Evolutionary conservation across 2,797 vertebrate species (phyloP), one percentile per base, ranked within the genome.

Genomic region (Okamejei kenojei): DNA sequence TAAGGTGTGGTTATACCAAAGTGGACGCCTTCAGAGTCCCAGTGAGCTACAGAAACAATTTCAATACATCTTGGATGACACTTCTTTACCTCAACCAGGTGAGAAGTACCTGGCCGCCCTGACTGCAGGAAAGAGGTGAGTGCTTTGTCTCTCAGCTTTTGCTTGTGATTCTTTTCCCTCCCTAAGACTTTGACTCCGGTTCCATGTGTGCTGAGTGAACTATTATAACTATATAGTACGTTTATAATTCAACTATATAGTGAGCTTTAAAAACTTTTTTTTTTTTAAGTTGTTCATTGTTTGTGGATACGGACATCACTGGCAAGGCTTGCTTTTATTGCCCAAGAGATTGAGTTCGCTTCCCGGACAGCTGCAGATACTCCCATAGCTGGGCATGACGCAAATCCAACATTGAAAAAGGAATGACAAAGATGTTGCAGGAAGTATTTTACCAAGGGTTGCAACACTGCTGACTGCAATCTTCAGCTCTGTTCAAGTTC

Each of bases 41-140:
- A 94, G 97, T 13, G 97, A 98, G 94, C 97, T 98, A 13, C 97
- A 99, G 95, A 96, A 96, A 78, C 98, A 98, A 93, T 96, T 99
- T 90, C 98, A 99, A 94, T 95, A 95, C 77, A 98, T 99, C 94
- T 95, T 98, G 1, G 97, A 97, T 0, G 97, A 98, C 94, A 91
- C 96, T 0, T 95, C 97, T 0, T 93, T 95, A 0, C 96, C 98
- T 5, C 95, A 93, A 11, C 95, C 96, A 11, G 97, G 97, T 19
- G 98, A 98, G 94, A 97, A 96, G 90, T 97, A 97, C 74, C 96
- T 98, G 45, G 97, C 97, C 0, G 97, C 97, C 0, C 94, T 99
- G 94, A 98, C 98, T 0, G 97, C 98, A 0, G 98, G 97, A 78
- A 97, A 98, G 93, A 97, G 98, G 98, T 98, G 90, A 94, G 95